Evolutionary conservation across 2,797 vertebrate genomes (phyloP), one percentile per base, ranked within the genome.

Genomic region (Myoxocephalus aenaeus): DNA sequence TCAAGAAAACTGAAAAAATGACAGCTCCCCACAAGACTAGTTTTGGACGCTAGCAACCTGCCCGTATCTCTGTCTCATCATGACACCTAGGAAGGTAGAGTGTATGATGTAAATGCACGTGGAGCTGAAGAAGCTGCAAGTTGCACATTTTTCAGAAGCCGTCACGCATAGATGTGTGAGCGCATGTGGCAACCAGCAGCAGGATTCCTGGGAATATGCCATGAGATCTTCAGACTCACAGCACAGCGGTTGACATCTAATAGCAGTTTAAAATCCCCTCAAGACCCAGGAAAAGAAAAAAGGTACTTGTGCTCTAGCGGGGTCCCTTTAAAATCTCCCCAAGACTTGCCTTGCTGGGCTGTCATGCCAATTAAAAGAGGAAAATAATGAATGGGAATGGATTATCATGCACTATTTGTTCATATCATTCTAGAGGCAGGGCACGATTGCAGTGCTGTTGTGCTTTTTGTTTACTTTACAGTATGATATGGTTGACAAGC

Each of bases 111-210:
- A 56, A 63, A 79, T 71, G 22, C 14, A 62, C 0, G 1, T 32
- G 34, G 59, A 78, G 70, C 40, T 50, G 38, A 73, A 75, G 27
- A 80, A 34, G 50, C 46, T 59, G 38, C 15, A 40, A 54, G 61
- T 46, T 80, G 40, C 48, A 75, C 58, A 68, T 75, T 81, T 77
- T 53, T 83, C 56, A 67, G 56, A 76, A 34, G 29, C 27, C 70
- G 71, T 58, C 36, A 70, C 13, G 20, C 12, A 54, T 32, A 59
- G 54, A 59, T 65, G 15, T 36, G 46, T 34, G 54, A 40, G 15
- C 9, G 6, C 15, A 36, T 57, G 32, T 67, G 38, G 53, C 36
- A 74, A 78, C 18, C 34, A 42, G 61, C 53, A 71, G 58, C 56
- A 63, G 29, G 34, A 66, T 69, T 71, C 61, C 58, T 65, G 70